Base-by-base conservation (phyloP, 2,888 invertebrate genomes). In the Minunthozetes semirufus region DNA sequence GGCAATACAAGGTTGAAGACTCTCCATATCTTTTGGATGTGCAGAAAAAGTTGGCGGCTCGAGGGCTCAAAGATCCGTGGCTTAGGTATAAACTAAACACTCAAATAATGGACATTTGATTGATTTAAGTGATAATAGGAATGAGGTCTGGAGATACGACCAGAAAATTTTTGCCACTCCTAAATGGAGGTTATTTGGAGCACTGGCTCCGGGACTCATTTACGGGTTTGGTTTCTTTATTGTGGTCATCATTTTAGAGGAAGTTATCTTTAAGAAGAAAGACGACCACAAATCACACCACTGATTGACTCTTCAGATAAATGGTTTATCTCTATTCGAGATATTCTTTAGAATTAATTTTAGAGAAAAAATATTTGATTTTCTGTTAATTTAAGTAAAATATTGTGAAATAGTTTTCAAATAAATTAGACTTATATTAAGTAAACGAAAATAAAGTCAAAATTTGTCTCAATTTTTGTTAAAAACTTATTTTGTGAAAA, bases 41-140 rank as follows among this genome's bases (percentile, higher is more conserved):
- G 0, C 85, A 89, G 82, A 84, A 86, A 77, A 87, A 87, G 0
- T 85, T 94, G 19, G 89, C 87, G 0, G 84, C 86, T 46, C 87
- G 88, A 80, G 93, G 93, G 6, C 83, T 94, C 1, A 88, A 87
- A 77, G 93, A 94, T 83, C 93, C 93, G 0, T 94, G 94, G 94
- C 84, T 92, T 72, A 88, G 93, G 90, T 76, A 15, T 59, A 11
- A 56, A 6, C 29, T 17, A 15, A 13, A n/a, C n/a, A 19, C 29
- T 68, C 25, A 46, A 3, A 70, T 56, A n/a, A 17, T 42, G 19
- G 42, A 48, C 48, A 48, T n/a, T 48, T 48, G 4, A 56, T 19
- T 56, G 56, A 56, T 19, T 56, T 5, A 22, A 13, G 11, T 19
- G 27, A 73, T 80, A 83, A 5, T 80, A 89, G 90, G 81, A 94